Conservation (phyloP, 1,140 invertebrate species). For the Bradynema listronoti region DNA sequence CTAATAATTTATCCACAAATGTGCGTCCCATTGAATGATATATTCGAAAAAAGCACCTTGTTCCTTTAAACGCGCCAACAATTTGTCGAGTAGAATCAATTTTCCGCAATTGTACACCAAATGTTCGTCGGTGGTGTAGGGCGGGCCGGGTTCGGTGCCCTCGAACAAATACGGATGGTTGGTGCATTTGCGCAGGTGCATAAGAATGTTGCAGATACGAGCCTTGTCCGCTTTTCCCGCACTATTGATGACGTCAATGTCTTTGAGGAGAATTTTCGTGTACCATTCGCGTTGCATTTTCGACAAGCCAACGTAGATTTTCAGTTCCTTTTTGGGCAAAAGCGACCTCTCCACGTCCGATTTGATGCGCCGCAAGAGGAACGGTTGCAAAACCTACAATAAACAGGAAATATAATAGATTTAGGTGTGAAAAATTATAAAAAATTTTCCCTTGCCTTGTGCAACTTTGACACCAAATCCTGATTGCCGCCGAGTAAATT, state of each 20-base stretch:
- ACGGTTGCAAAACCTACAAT: constrained; percentile 93
- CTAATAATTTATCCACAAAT: too few species aligned
- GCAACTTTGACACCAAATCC: constrained; percentile 79
- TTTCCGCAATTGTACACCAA: constrained; percentile 88
- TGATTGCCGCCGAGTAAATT: constrained; percentile 77
- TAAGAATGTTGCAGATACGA: constrained; percentile 96
- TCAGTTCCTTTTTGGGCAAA: constrained; percentile 97
- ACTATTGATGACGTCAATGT: constrained; percentile 95
- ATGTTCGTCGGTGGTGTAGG: constrained; percentile 96
- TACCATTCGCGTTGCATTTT: constrained; percentile 86
- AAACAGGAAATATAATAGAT: constrained; percentile 63
- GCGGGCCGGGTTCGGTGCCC: constrained; percentile 92
- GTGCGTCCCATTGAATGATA: too few species aligned
- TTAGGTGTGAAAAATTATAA: background rate
- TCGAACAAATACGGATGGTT: constrained; percentile 99
- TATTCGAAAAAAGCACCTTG: constrained; percentile 70
- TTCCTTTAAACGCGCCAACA: constrained; percentile 80
- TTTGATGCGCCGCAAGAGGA: constrained; percentile 85
- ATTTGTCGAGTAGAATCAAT: constrained; percentile 88
- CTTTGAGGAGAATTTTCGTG: constrained; percentile 89
- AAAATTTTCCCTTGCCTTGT: constrained; percentile 75
- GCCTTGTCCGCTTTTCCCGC: constrained; percentile 91
- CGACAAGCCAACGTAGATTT: constrained; percentile 94
- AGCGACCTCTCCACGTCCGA: constrained; percentile 99
- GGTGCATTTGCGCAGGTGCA: constrained; percentile 91